A percentile compares a stretch with the other conserved stretches of the same genome.
Evolutionary conservation across 2,888 invertebrate species (phyloP).

Genomic region (Drepanosiphum platanoidis): DNA sequence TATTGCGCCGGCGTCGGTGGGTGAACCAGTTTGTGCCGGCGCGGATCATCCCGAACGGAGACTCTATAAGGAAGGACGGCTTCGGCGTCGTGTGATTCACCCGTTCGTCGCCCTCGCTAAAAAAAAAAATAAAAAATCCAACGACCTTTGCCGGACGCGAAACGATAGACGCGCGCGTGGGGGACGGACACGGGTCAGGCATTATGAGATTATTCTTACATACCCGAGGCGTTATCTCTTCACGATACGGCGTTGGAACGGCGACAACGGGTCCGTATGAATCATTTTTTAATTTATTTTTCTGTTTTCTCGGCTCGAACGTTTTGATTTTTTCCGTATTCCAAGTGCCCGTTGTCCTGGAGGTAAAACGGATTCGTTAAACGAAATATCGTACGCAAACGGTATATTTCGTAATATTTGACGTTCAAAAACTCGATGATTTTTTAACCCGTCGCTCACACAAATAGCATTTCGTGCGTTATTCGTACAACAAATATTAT

Average conservation of each 20-base stretch:
- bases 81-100: slow-evolving; percentile 41
- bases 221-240: no score
- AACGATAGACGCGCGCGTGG: slow-evolving; percentile 24
- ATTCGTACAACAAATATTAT: no score
- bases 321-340: no score
- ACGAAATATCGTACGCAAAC: no score
- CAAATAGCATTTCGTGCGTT: no score
- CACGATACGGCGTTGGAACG: background rate
- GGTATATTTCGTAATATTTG: no score
- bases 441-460: no score
- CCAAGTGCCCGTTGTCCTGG: no score
- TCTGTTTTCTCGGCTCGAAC: no score
- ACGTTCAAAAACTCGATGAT: no score
- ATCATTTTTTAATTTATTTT: background rate
- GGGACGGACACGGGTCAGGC: background rate
- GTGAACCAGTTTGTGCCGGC: slow-evolving; percentile 51
- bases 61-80: slow-evolving; percentile 51
- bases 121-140: slow-evolving; percentile 15
- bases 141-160: slow-evolving; percentile 46
- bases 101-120: slow-evolving; percentile 52
- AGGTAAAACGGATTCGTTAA: background rate
- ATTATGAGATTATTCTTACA: no score
- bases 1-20: slow-evolving; percentile 43
- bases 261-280: background rate
- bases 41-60: slow-evolving; percentile 32